A percentile compares a stretch with the other conserved stretches of the same genome.
Evolutionary conservation across 2,888 invertebrate species (phyloP).

Genomic region (Drosophila neotestacea): DNA sequence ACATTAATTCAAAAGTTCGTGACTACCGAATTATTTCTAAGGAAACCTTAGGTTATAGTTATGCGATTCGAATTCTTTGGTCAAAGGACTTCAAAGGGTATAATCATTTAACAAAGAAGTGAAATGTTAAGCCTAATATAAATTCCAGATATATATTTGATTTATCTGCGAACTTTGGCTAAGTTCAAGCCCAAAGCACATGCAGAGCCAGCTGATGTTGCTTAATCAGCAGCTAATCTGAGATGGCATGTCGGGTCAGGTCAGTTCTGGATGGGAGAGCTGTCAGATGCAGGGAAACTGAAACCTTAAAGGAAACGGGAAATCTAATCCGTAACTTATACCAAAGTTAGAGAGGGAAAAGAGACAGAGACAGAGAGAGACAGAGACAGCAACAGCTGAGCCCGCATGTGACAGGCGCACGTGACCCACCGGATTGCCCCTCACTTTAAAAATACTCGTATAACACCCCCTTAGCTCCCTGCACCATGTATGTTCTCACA

Average conservation of each 20-base stretch:
- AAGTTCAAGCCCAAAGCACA: conserved; percentile 1
- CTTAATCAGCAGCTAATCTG: conserved; percentile 29
- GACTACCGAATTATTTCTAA: neutral
- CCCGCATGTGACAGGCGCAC: conserved; percentile 51
- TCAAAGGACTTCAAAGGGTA: neutral
- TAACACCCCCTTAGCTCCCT: neutral
- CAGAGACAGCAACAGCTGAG: conserved; percentile 31
- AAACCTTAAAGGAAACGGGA: conserved; percentile 11
- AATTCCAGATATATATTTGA: neutral
- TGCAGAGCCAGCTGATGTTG: conserved; percentile 7
- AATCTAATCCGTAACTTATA: conserved; percentile 44
- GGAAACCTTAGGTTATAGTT: neutral
- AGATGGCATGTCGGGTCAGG: conserved; percentile 26
- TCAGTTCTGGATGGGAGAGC: conserved; percentile 15
- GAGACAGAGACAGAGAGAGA: neutral
- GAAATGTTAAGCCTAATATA: neutral
- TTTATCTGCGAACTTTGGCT: neutral
- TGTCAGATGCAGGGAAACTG: conserved; percentile 51
- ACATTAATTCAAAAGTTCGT: too few species aligned
- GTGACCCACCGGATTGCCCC: conserved; percentile 37
- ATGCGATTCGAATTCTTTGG: neutral
- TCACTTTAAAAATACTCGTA: neutral
- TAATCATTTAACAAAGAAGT: neutral
- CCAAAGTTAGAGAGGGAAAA: neutral
- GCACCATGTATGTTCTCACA: conserved; percentile 36